Conservation (phyloP, 2,113 vertebrate genomes). For the Tylochromis polylepis region DNA sequence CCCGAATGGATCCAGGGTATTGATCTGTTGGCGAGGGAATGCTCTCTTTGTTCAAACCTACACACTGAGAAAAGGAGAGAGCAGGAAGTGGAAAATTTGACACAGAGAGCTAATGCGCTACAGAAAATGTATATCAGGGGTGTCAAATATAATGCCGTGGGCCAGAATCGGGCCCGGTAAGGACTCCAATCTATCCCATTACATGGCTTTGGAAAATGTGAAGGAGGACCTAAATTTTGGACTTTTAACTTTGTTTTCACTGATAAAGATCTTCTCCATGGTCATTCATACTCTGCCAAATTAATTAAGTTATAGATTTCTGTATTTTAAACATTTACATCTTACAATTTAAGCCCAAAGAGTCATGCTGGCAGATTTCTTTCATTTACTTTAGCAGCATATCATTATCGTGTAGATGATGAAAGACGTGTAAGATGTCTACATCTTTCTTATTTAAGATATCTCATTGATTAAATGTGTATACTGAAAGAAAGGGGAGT, state of each 20-base stretch:
- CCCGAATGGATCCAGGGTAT: slow-evolving; percentile 58
- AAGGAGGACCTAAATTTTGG: neutral
- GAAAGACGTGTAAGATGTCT: too few species aligned
- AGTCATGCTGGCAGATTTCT: neutral
- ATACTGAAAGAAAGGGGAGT: too few species aligned
- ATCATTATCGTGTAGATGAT: too few species aligned
- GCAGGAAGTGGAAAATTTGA: neutral
- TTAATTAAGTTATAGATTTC: neutral
- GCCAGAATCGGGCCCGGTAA: neutral
- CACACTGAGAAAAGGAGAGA: neutral
- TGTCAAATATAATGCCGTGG: neutral
- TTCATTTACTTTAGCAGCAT: too few species aligned
- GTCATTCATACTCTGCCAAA: neutral
- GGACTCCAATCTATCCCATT: neutral
- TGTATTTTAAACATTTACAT: neutral
- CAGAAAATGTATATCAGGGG: neutral
- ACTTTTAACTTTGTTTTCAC: neutral
- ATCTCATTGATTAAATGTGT: too few species aligned
- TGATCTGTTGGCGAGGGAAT: slow-evolving; percentile 53
- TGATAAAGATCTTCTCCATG: neutral
- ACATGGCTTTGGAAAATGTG: neutral
- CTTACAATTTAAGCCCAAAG: neutral
- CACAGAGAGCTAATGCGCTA: neutral
- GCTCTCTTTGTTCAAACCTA: slow-evolving; percentile 44
- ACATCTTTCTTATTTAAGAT: too few species aligned